Conservation (phyloP, 1,140 invertebrate species). For the Leptestheria dahalacensis region DNA sequence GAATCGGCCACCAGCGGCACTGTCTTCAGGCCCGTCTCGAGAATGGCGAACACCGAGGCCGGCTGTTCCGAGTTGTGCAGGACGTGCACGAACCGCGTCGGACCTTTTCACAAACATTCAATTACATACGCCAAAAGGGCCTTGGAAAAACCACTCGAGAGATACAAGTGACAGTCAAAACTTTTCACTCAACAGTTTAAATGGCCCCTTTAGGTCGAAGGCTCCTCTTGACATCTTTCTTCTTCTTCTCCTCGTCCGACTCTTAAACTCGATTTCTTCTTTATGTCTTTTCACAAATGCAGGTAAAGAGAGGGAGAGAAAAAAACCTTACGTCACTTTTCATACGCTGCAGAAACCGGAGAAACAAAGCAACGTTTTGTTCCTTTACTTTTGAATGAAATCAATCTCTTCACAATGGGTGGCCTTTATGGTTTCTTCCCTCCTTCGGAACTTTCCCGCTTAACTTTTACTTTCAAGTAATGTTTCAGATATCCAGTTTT, state of each 20-base stretch:
- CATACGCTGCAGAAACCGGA: not conserved
- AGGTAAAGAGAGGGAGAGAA: no score
- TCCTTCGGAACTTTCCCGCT: not conserved
- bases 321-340: no score
- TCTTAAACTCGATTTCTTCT: no score
- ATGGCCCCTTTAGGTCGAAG: no score
- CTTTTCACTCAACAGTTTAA: no score
- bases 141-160: not conserved
- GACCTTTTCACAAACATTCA: conserved; percentile 23
- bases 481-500: no score
- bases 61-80: conserved; percentile 91
- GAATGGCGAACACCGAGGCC: conserved; percentile 76
- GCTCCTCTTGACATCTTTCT: no score
- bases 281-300: no score
- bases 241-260: no score
- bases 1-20: conserved; percentile 76
- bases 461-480: no score
- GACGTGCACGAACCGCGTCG: conserved; percentile 68
- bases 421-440: not conserved
- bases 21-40: conserved; percentile 54
- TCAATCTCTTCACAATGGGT: not conserved
- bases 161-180: no score
- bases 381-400: not conserved
- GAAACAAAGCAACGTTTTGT: not conserved
- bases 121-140: no score